A percentile compares a stretch with the other conserved stretches of the same genome.
phyloP scores from a whole-genome alignment of 1,140 invertebrate species.

The Bathynomus jamesi region DNA sequence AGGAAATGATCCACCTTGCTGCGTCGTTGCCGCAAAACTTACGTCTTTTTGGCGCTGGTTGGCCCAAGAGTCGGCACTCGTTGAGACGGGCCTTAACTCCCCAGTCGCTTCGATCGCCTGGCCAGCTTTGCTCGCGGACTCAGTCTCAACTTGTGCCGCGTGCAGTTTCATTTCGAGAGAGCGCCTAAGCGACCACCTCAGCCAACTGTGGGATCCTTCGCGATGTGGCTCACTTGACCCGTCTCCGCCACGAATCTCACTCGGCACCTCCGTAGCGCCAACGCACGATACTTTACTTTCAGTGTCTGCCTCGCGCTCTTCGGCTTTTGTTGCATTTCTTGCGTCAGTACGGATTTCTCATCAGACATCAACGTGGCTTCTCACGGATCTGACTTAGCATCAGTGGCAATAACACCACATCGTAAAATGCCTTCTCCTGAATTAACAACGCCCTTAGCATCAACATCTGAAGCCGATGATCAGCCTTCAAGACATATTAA shows the following conservation, averaged over 20 bases:
- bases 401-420: constrained; percentile 24
- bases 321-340: constrained; percentile 24
- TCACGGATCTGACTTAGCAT: constrained; percentile 29
- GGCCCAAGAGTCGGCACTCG: constrained; percentile 36
- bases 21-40: constrained; percentile 35
- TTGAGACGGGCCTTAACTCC: constrained; percentile 36
- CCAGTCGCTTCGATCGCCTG: constrained; percentile 34
- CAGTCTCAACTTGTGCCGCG: constrained; percentile 33
- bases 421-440: constrained; percentile 30
- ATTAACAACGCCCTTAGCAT: constrained; percentile 25
- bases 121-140: constrained; percentile 35
- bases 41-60: constrained; percentile 35
- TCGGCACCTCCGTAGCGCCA: constrained; percentile 25
- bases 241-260: constrained; percentile 15
- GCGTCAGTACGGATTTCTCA: constrained; percentile 22
- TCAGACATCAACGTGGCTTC: constrained; percentile 33
- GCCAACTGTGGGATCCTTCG: constrained; percentile 19
- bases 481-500: constrained; percentile 22
- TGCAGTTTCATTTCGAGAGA: constrained; percentile 30
- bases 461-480: constrained; percentile 29
- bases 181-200: constrained; percentile 24
- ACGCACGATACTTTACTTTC: constrained; percentile 26
- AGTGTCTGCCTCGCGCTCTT: constrained; percentile 29
- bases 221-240: constrained; percentile 33
- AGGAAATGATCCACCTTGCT: constrained; percentile 37